Evolutionary conservation across 2,113 vertebrate species (phyloP).

Genomic region (Gasterosteus aculeatus): DNA sequence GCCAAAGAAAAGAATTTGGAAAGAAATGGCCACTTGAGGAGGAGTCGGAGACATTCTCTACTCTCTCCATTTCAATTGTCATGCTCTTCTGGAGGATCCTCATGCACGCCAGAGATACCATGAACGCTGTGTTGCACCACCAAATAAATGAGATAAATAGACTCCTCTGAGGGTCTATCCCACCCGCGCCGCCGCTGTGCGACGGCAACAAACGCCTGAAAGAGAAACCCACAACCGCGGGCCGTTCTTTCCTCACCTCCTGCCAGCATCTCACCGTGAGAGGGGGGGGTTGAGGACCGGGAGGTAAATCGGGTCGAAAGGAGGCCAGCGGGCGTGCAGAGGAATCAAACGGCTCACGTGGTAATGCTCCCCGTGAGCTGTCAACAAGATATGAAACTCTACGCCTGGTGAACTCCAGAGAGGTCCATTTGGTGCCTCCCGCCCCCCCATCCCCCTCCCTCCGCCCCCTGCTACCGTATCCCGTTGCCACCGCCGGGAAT

Average conservation of each 20-base stretch:
- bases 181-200: no score
- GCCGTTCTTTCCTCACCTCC: conserved; percentile 32
- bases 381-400: conserved; percentile 65
- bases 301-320: conserved; percentile 32
- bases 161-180: conserved; percentile 32
- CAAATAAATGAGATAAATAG: conserved; percentile 13
- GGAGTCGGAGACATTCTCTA: neutral
- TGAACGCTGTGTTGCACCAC: conserved; percentile 36
- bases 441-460: conserved; percentile 59
- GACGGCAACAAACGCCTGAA: conserved; percentile 19
- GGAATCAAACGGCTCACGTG: conserved; percentile 51
- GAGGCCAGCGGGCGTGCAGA: conserved; percentile 10
- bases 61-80: conserved; percentile 24
- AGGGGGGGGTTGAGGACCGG: neutral
- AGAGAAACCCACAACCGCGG: conserved; percentile 27
- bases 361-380: conserved; percentile 58
- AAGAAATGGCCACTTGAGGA: conserved; percentile 9
- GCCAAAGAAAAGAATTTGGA: neutral
- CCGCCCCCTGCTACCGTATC: conserved; percentile 55
- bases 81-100: conserved; percentile 35
- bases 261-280: conserved; percentile 1
- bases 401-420: conserved; percentile 52
- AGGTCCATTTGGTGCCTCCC: conserved; percentile 44
- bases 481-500: conserved; percentile 61
- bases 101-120: conserved; percentile 34